Base-by-base conservation (phyloP, 2,113 vertebrate genomes). In the Oreochromis aureus region DNA sequence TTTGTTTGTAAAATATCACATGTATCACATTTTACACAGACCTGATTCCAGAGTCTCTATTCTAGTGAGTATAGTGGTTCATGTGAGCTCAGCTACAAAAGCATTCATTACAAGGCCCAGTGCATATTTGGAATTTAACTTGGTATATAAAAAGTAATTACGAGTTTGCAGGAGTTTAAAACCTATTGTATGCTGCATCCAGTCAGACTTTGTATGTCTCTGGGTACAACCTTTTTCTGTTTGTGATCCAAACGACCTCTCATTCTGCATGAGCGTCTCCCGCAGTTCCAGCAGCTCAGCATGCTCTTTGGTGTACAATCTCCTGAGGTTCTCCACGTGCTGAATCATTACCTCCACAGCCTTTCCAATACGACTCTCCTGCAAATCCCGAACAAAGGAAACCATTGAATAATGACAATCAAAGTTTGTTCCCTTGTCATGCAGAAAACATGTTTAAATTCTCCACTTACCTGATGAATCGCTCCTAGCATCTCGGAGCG, bases 301-400 rank as follows among this genome's bases (percentile, higher is more conserved):
- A 0, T 99, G 99, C 24, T 99, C 99, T 63, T 98, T 99, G 2
- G 98, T 96, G 1, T 99, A 99, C 96, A 97, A 97, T 66, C 98
- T 96, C 94, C 97, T 98, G 95, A 99, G 90, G 94, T 99, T 99
- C 93, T 99, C 99, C 63, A 99, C 98, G 0, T 99, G 98, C 86
- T 98, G 99, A 91, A 99, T 98, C 99, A 99, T 99, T 71, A 99
- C 97, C 91, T 99, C 98, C 86, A 99, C 98, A 0, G 98, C 98
- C 91, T 98, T 98, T 81, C 98, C 98, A 61, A 98, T 98, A 7
- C 98, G 96, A 80, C 95, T 98, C 93, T 99, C 99, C 99, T 99
- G 91, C 59, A 6, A 34, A 10, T n/a, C 53, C 81, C 51, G 81
- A 1, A 71, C 63, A 85, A 7, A 80, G 46, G 10, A 78, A 32